Evolutionary conservation across 2,113 vertebrate genomes (phyloP).

Genomic region (Stigmatopora nigra): DNA sequence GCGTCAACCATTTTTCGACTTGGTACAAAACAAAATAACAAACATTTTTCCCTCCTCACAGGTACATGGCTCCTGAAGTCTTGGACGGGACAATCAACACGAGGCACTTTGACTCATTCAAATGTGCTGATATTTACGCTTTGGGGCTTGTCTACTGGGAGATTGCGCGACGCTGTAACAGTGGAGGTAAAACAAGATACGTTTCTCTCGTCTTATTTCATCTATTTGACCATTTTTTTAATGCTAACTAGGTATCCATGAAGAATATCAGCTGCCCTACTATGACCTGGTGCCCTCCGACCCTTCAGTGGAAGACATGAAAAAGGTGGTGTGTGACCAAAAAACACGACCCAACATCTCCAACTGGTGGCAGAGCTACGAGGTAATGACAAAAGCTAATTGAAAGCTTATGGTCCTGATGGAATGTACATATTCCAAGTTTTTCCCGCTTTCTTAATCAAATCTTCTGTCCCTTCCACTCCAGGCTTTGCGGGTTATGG

Average conservation of each 20-base stretch:
- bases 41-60: constrained; percentile 44
- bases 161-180: constrained; percentile 87
- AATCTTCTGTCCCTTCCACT: not conserved
- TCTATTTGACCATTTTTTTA: too few species aligned
- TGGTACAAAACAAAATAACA: not conserved
- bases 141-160: constrained; percentile 95
- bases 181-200: constrained; percentile 77
- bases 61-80: constrained; percentile 97
- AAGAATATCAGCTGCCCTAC: constrained; percentile 95
- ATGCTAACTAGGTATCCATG: constrained; percentile 77
- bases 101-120: constrained; percentile 96
- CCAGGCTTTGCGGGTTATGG: constrained; percentile 90
- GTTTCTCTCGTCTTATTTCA: too few species aligned
- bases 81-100: constrained; percentile 95
- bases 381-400: constrained; percentile 66
- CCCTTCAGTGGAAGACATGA: constrained; percentile 94
- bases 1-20: not conserved
- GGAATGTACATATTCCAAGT: not conserved
- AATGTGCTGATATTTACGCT: constrained; percentile 94
- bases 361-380: constrained; percentile 96
- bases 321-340: constrained; percentile 93
- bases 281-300: constrained; percentile 93
- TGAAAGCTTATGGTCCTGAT: not conserved
- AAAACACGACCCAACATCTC: constrained; percentile 87
- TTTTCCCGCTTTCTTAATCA: not conserved